Percentiles rank a stretch among this genome's conserved stretches.
phyloP scores from a whole-genome alignment of 2,113 vertebrate species.

The Zapus hudsonius region DNA sequence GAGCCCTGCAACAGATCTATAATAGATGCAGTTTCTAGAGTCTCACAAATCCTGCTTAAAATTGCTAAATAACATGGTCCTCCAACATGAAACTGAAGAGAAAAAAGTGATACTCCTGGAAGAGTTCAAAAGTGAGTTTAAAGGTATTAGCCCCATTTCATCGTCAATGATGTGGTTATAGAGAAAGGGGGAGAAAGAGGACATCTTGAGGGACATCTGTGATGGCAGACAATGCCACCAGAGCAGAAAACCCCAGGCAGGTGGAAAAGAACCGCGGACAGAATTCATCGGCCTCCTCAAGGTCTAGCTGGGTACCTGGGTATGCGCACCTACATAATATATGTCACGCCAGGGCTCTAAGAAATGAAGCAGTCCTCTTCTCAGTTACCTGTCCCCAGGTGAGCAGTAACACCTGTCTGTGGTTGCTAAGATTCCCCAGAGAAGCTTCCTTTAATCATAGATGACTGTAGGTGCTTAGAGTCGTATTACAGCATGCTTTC shows the following conservation, averaged over 20 bases:
- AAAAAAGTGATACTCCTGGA: background rate
- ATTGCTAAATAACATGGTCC: slow-evolving; percentile 9
- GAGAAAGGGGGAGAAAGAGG: background rate
- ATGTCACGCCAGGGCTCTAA: background rate
- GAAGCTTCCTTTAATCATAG: slow-evolving; percentile 18
- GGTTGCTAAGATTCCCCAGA: background rate
- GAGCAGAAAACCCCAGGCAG: background rate
- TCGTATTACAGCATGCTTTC: background rate
- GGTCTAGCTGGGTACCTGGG: background rate
- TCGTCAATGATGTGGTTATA: background rate
- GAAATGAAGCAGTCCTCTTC: background rate
- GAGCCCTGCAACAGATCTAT: background rate
- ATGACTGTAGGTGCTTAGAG: background rate
- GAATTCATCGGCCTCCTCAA: background rate
- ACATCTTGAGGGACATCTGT: background rate
- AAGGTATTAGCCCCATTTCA: background rate
- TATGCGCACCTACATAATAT: background rate
- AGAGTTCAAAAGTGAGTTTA: slow-evolving; percentile 27
- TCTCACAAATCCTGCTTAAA: slow-evolving; percentile 36
- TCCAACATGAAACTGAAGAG: background rate
- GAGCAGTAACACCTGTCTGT: background rate
- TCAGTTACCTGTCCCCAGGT: background rate
- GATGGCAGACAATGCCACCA: background rate
- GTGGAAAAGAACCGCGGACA: background rate
- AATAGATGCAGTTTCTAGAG: slow-evolving; percentile 39